Conservation (phyloP, 2,888 invertebrate species). For the Zonitis immaculata region DNA sequence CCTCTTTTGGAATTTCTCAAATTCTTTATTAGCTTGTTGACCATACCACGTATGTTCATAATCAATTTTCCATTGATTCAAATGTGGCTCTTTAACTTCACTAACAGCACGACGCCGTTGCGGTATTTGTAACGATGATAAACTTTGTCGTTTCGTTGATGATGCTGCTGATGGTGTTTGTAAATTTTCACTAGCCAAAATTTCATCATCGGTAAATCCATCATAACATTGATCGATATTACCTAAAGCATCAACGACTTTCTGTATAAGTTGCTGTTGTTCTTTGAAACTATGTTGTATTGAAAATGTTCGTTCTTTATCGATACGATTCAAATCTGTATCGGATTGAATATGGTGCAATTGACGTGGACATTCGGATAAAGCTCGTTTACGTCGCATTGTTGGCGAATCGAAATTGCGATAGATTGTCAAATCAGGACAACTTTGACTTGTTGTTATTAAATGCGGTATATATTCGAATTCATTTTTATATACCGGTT, state of each 20-base stretch:
- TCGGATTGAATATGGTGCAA: conserved; percentile 68
- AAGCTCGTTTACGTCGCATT: conserved; percentile 53
- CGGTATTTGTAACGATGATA: not conserved
- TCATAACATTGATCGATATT: conserved; percentile 56
- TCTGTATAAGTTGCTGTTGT: conserved; percentile 69
- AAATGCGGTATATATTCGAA: conserved; percentile 47
- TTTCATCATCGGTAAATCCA: conserved; percentile 69
- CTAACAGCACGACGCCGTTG: conserved; percentile 60
- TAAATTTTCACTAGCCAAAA: conserved; percentile 65
- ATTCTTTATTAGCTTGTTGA: conserved; percentile 57
- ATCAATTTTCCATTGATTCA: conserved; percentile 42
- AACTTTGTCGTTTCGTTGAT: conserved; percentile 48
- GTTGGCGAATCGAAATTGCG: conserved; percentile 50
- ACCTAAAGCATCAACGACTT: conserved; percentile 73
- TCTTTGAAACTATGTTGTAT: conserved; percentile 66
- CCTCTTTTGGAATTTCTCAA: conserved; percentile 49
- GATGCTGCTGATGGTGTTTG: too few relatives aligned
- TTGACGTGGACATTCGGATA: conserved; percentile 56
- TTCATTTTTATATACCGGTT: conserved; percentile 65
- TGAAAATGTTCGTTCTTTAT: conserved; percentile 68
- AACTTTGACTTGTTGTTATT: conserved; percentile 58
- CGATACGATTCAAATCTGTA: conserved; percentile 68
- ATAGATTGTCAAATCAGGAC: conserved; percentile 67
- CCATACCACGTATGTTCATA: conserved; percentile 62
- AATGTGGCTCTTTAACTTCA: conserved; percentile 49